Evolutionary conservation across 2,797 vertebrate species (phyloP).

Genomic region (Channa striata): DNA sequence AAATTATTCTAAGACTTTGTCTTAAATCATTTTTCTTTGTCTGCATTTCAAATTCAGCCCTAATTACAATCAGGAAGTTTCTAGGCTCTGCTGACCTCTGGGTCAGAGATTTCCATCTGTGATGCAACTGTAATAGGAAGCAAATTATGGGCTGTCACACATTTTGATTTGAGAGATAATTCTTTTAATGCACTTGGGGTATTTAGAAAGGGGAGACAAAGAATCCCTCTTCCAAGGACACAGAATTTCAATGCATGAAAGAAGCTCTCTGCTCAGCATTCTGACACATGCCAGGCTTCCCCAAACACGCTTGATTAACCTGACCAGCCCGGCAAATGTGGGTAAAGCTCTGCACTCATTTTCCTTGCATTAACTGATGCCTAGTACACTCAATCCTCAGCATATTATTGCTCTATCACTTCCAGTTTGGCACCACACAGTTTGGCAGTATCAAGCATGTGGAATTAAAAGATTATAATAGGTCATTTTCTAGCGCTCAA

Average conservation of each 20-base stretch:
- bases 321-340: slow-evolving; percentile 4
- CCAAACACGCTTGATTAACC: slow-evolving; percentile 42
- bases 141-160: slow-evolving; percentile 24
- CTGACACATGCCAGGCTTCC: slow-evolving; percentile 24
- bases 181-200: slow-evolving; percentile 12
- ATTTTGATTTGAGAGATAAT: slow-evolving; percentile 45
- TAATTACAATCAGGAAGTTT: slow-evolving; percentile 1
- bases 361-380: slow-evolving; percentile 2
- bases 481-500: slow-evolving; percentile 21
- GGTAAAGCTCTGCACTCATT: slow-evolving; percentile 21
- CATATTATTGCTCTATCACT: slow-evolving; percentile 24
- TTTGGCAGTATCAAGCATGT: slow-evolving; percentile 46
- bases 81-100: slow-evolving; percentile 33
- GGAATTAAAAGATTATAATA: slow-evolving; percentile 54
- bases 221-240: slow-evolving; percentile 30
- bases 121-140: slow-evolving; percentile 29
- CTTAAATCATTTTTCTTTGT: no score
- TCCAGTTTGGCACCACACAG: slow-evolving; percentile 26
- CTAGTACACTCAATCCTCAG: slow-evolving; percentile 11
- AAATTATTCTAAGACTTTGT: not conserved
- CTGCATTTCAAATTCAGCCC: slow-evolving; percentile 17
- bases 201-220: slow-evolving; percentile 23
- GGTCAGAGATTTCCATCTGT: slow-evolving; percentile 21
- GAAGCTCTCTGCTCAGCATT: slow-evolving; percentile 44
- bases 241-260: slow-evolving; percentile 37